phyloP scores from a whole-genome alignment of 2,888 invertebrate genomes.

The Tanypteryx hageni region DNA sequence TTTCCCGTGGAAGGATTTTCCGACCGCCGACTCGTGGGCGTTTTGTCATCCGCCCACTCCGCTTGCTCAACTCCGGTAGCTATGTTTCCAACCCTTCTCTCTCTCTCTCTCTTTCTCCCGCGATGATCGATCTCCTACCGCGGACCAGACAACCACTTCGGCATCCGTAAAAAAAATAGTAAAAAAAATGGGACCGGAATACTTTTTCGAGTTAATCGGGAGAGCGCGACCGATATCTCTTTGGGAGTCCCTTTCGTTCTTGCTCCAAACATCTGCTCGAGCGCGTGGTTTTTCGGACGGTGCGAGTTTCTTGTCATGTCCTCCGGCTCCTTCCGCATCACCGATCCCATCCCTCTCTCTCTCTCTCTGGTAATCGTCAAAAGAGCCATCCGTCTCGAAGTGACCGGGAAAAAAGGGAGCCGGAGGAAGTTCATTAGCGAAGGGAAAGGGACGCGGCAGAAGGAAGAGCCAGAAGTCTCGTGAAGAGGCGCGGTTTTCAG shows the following conservation, averaged over 20 bases:
- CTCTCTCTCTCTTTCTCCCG: background rate
- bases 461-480: background rate
- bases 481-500: background rate
- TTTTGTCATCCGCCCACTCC: background rate
- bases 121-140: background rate
- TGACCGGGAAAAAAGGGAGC: background rate
- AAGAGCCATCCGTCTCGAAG: background rate
- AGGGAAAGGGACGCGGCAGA: background rate
- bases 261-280: too few relatives aligned
- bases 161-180: background rate
- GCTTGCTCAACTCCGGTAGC: background rate
- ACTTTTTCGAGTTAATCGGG: background rate
- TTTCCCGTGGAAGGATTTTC: too few relatives aligned
- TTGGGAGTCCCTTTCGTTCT: background rate
- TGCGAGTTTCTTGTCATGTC: background rate
- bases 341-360: background rate
- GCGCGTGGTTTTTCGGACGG: too few relatives aligned
- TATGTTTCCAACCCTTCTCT: background rate
- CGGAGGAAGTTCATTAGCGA: slow-evolving; percentile 26
- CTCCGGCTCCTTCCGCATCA: background rate
- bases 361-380: background rate
- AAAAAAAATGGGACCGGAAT: background rate
- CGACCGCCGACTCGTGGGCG: background rate
- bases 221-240: background rate
- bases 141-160: background rate